Percentiles rank a stretch among this genome's conserved stretches.
These are phyloP conservation scores for Melanotaenia trifasciata DNA, from an alignment of 2,797 vertebrate genomes.

Conservation along the genomic window DNA sequence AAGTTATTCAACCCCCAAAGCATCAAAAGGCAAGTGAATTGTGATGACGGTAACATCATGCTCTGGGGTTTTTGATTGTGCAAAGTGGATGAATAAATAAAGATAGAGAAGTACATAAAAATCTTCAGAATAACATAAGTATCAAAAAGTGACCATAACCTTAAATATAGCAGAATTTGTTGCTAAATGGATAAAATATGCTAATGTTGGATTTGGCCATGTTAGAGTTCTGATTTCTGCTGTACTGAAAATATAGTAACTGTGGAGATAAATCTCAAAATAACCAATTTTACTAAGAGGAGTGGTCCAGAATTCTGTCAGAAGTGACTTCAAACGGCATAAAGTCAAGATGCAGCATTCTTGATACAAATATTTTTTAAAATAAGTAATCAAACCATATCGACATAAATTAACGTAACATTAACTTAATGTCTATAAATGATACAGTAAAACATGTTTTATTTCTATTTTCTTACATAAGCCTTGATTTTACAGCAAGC, in stretches of 20 bases:
- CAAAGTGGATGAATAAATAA: neutral
- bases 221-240: neutral
- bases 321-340: too few relatives aligned
- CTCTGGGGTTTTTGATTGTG: too few relatives aligned
- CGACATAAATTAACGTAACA: neutral
- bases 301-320: too few relatives aligned
- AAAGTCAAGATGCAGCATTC: neutral
- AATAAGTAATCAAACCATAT: neutral
- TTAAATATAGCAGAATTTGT: neutral
- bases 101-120: neutral
- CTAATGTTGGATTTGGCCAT: neutral
- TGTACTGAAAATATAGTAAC: neutral
- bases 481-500: constrained; percentile 23
- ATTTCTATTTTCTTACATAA: constrained; percentile 18
- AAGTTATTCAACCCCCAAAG: neutral
- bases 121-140: neutral
- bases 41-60: neutral
- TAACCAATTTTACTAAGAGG: neutral
- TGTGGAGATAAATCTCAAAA: neutral
- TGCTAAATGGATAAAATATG: neutral
- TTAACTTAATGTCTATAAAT: neutral
- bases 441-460: constrained; percentile 1
- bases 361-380: neutral
- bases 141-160: neutral
- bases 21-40: neutral